Evolutionary conservation across 2,888 invertebrate species (phyloP).

Genomic region (Lochmaea capreae): DNA sequence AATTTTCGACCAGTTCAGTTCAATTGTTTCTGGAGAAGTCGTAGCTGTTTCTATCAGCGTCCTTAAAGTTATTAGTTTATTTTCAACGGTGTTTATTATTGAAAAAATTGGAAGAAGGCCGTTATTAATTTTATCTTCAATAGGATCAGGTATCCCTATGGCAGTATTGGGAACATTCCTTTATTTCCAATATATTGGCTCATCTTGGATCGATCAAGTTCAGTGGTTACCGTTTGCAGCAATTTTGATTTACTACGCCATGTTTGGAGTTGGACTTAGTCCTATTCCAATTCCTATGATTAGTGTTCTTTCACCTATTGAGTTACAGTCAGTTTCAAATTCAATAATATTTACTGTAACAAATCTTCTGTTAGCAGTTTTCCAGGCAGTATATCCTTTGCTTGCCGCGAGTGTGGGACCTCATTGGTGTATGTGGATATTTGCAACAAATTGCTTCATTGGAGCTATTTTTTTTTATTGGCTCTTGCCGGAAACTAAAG

Average conservation of each 20-base stretch:
- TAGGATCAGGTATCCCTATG: not conserved
- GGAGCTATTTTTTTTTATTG: conserved; percentile 12
- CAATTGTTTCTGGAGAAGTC: conserved; percentile 20
- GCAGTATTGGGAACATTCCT: conserved; percentile 3
- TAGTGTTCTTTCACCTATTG: not conserved
- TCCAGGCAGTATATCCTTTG: not conserved
- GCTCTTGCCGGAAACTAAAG: conserved; percentile 32
- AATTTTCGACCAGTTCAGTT: conserved; percentile 14
- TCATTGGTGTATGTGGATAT: conserved; percentile 30
- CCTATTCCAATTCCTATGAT: conserved; percentile 17
- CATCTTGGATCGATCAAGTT: not conserved
- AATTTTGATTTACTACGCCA: not conserved
- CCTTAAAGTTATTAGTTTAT: not conserved
- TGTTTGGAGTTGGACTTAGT: conserved; percentile 10
- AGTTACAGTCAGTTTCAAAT: not conserved
- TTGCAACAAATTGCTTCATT: conserved; percentile 3
- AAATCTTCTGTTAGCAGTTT: not conserved
- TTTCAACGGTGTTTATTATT: not conserved
- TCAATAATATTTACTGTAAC: not conserved
- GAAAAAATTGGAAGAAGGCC: conserved; percentile 21
- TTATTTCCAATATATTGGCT: not conserved
- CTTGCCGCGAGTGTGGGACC: not conserved
- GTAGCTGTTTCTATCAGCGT: conserved; percentile 16
- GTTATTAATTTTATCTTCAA: conserved; percentile 7
- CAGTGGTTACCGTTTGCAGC: conserved; percentile 3